Evolutionary conservation across 2,113 vertebrate genomes (phyloP).

Genomic region (Tenebrosternarchus preto): DNA sequence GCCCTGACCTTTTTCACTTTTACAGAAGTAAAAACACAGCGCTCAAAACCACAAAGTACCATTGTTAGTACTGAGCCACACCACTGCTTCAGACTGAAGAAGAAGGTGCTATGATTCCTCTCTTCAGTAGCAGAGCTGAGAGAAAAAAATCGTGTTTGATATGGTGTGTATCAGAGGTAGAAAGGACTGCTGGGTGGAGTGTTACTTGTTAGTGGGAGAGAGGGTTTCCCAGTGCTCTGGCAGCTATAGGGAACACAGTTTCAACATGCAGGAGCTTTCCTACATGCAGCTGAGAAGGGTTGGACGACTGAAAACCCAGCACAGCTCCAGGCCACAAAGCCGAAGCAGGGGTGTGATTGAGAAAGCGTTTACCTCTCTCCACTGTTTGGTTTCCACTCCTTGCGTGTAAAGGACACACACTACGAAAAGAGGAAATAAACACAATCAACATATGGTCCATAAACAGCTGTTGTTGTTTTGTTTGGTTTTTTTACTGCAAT

Average conservation of each 20-base stretch:
- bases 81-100: slow-evolving; percentile 4
- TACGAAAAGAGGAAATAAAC: slow-evolving; percentile 61
- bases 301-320: slow-evolving; percentile 24
- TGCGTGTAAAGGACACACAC: slow-evolving; percentile 93
- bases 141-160: neutral
- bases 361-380: slow-evolving; percentile 83
- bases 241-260: neutral
- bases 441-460: neutral
- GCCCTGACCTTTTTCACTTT: too few species aligned
- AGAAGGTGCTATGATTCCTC: neutral
- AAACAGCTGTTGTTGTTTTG: neutral
- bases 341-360: slow-evolving; percentile 15
- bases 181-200: slow-evolving; percentile 7
- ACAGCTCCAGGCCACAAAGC: slow-evolving; percentile 1
- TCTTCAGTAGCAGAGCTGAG: neutral
- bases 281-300: neutral
- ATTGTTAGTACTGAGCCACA: neutral
- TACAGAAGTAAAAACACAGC: neutral
- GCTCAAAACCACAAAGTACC: neutral
- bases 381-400: slow-evolving; percentile 88
- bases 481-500: slow-evolving; percentile 17
- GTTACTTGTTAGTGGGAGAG: slow-evolving; percentile 27
- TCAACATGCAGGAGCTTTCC: neutral
- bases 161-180: neutral
- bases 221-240: slow-evolving; percentile 17